A percentile compares a stretch with the other conserved stretches of the same genome.
Conservation (phyloP, 2,888 invertebrate species). For the Brenthis hecate region DNA sequence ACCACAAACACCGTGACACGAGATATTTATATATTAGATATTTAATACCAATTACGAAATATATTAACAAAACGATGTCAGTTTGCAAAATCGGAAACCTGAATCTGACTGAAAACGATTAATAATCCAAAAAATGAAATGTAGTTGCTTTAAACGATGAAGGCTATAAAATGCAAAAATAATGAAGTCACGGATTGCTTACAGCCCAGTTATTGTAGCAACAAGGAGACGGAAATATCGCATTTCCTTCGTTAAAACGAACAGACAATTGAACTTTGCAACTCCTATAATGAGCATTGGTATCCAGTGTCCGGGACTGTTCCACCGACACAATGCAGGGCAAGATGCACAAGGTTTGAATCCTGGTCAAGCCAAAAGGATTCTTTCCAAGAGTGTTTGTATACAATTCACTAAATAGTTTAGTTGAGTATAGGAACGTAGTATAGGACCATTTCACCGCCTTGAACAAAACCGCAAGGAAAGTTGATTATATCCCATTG, state of each 20-base stretch:
- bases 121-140: neutral
- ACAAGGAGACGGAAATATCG: constrained; percentile 24
- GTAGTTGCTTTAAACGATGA: neutral
- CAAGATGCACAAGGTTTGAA: too few species aligned
- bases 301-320: constrained; percentile 1
- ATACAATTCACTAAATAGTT: too few species aligned
- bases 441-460: too few species aligned
- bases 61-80: neutral
- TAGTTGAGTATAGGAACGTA: too few species aligned
- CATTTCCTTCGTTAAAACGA: constrained; percentile 23
- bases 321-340: neutral
- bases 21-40: too few species aligned
- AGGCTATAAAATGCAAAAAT: constrained; percentile 8
- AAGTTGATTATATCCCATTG: too few species aligned
- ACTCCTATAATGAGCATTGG: neutral
- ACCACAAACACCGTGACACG: too few species aligned
- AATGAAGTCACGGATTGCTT: constrained; percentile 19
- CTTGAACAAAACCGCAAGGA: too few species aligned
- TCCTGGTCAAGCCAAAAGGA: too few species aligned
- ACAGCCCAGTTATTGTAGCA: constrained; percentile 26
- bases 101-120: constrained; percentile 1
- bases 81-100: neutral
- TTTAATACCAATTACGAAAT: too few species aligned
- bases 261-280: constrained; percentile 19
- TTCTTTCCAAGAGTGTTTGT: too few species aligned